Evolutionary conservation across 92 coral and sea anemone genomes (phyloP).

Genomic region (Micromussa lordhowensis): DNA sequence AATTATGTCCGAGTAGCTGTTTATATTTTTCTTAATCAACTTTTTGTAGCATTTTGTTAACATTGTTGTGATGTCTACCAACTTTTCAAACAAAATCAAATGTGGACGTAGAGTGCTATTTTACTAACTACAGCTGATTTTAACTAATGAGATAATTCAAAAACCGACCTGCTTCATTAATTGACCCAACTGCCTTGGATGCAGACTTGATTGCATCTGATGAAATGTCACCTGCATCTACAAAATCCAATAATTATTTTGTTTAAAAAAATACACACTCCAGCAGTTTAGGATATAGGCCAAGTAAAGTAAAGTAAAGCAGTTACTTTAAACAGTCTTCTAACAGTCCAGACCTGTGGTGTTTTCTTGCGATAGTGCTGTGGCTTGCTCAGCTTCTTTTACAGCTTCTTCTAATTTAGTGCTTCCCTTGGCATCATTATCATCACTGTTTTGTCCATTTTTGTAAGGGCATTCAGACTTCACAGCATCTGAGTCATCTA

Average conservation of each 20-base stretch:
- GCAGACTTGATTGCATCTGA: constrained; percentile 91
- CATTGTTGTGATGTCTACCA: no score
- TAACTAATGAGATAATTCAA: neutral
- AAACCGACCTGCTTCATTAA: constrained; percentile 81
- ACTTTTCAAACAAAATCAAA: no score
- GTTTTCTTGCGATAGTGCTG: constrained; percentile 14
- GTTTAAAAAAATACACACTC: neutral
- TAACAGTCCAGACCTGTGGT: constrained; percentile 19
- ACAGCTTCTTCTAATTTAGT: constrained; percentile 43
- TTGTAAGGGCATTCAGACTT: constrained; percentile 44
- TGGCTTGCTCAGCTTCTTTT: constrained; percentile 42
- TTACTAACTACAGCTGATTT: neutral
- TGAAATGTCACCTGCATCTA: constrained; percentile 72
- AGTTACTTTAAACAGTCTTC: neutral
- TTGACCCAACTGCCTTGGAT: constrained; percentile 88
- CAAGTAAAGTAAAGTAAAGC: neutral
- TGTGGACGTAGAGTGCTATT: no score
- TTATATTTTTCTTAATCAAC: no score
- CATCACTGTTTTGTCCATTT: constrained; percentile 9
- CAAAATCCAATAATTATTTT: neutral
- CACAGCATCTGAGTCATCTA: constrained; percentile 32
- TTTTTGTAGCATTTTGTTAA: no score
- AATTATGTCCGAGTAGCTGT: no score
- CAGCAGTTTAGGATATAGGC: neutral
- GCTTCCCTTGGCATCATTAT: constrained; percentile 13